Evolutionary conservation across 2,113 vertebrate species (phyloP).

Genomic region (rat (Rattus norvegicus)): GRCr8 NC_086025.1:60888001-60888500

Average conservation of each 20-base stretch:
- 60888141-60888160: background rate
- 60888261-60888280: too few relatives aligned
- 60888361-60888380: background rate
- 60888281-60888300: too few relatives aligned
- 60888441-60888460: background rate
- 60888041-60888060: background rate
- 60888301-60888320: too few relatives aligned
- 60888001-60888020: background rate
- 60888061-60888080: background rate
- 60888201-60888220: background rate
- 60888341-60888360: slow-evolving; percentile 12
- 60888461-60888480: background rate
- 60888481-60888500: background rate
- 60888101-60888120: background rate
- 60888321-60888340: background rate
- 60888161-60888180: background rate
- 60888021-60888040: background rate
- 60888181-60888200: background rate
- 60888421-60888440: background rate
- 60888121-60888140: too few relatives aligned
- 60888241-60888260: background rate
- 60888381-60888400: slow-evolving; percentile 22
- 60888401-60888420: background rate
- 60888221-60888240: background rate
- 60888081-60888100: too few relatives aligned